These are phyloP conservation scores for Anabacerthia variegaticeps DNA, from an alignment of 2,797 vertebrate genomes.

Conservation along the genomic window DNA sequence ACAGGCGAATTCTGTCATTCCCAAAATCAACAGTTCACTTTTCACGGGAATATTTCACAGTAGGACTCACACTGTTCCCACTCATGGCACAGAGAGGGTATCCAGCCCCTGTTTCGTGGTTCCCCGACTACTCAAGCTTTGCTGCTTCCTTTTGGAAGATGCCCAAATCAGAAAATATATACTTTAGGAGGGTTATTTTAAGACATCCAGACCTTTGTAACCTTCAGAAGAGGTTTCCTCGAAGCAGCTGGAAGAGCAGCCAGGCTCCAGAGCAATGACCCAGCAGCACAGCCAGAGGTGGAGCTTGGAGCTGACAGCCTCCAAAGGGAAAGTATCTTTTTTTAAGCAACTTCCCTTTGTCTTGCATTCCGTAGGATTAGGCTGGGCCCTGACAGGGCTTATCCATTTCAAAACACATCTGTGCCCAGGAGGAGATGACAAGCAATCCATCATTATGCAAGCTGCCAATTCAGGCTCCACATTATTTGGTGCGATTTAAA, in stretches of 20 bases:
- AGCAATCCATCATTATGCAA: neutral
- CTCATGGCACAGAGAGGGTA: neutral
- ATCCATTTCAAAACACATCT: constrained; percentile 32
- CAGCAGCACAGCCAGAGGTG: neutral
- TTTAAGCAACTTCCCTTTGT: constrained; percentile 40
- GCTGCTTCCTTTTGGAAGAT: neutral
- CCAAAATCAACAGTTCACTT: accelerated
- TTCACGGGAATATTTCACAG: accelerated
- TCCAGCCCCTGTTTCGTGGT: accelerated
- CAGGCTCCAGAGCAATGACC: neutral
- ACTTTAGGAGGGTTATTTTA: neutral
- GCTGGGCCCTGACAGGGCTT: constrained; percentile 2
- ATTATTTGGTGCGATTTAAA: neutral
- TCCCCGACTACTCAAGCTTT: neutral
- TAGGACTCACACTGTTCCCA: accelerated
- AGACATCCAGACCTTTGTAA: neutral
- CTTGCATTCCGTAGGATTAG: constrained; percentile 9
- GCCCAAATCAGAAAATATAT: neutral
- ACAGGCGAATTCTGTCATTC: neutral
- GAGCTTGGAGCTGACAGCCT: neutral
- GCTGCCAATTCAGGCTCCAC: neutral
- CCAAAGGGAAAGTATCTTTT: constrained; percentile 34
- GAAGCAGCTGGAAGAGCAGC: neutral
- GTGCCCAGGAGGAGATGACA: neutral
- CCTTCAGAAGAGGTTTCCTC: neutral